phyloP scores from a whole-genome alignment of 2,888 invertebrate genomes.

The Linyphia triangularis region DNA sequence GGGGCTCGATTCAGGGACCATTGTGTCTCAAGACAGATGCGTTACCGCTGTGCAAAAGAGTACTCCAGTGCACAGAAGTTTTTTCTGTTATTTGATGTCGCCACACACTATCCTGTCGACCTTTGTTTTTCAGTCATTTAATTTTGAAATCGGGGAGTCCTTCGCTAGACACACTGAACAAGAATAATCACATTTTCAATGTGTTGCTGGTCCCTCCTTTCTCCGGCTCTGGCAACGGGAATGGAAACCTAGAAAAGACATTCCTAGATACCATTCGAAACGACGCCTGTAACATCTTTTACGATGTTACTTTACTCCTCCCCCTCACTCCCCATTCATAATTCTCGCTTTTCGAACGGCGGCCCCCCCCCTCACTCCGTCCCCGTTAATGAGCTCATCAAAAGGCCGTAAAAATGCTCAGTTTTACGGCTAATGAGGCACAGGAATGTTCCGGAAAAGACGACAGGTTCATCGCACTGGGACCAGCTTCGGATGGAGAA shows the following conservation, averaged over 20 bases:
- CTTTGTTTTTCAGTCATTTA: too few relatives aligned
- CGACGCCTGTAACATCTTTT: slow-evolving; percentile 33
- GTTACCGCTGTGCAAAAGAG: too few relatives aligned
- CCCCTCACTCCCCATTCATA: slow-evolving; percentile 59
- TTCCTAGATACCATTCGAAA: neutral
- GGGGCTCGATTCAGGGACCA: too few relatives aligned
- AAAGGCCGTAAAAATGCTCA: slow-evolving; percentile 44
- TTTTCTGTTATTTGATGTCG: too few relatives aligned
- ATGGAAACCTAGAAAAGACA: neutral
- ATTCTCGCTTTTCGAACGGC: slow-evolving; percentile 2
- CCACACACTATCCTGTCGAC: too few relatives aligned
- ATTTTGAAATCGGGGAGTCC: too few relatives aligned
- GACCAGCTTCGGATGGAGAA: slow-evolving; percentile 3
- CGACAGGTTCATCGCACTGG: slow-evolving; percentile 29
- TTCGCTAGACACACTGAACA: too few relatives aligned
- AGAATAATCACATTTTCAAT: too few relatives aligned
- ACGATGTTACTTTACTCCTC: neutral
- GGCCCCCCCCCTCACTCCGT: slow-evolving; percentile 27
- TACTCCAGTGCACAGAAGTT: too few relatives aligned
- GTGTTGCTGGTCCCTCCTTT: neutral
- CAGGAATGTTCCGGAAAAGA: neutral
- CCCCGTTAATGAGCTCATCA: slow-evolving; percentile 62
- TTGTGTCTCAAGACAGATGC: too few relatives aligned
- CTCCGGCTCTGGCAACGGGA: neutral
- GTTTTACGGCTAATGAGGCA: slow-evolving; percentile 44